Percentiles rank a stretch among this genome's conserved stretches.
Conservation (phyloP, 2,113 vertebrate genomes). For the Dissostichus mawsoni region DNA sequence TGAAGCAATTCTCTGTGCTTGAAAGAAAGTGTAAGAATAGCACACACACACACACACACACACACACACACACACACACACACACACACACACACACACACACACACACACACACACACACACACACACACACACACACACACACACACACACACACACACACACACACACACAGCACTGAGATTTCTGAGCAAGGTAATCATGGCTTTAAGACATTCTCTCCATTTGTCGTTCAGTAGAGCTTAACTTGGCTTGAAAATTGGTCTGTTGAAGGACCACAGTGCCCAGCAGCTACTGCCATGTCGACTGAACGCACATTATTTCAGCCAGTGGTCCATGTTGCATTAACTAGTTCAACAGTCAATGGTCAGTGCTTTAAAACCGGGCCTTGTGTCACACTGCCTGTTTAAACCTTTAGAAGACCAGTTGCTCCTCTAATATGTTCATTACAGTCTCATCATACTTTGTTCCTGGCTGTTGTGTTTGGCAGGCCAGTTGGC, state of each 20-base stretch:
- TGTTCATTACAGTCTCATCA: slow-evolving; percentile 61
- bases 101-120: not conserved
- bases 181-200: slow-evolving; percentile 44
- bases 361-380: slow-evolving; percentile 4
- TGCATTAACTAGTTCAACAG: slow-evolving; percentile 13
- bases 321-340: slow-evolving; percentile 6
- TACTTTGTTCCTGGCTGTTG: slow-evolving; percentile 46
- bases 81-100: not conserved
- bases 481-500: slow-evolving; percentile 86
- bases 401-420: slow-evolving; percentile 25
- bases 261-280: slow-evolving; percentile 15
- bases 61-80: not conserved
- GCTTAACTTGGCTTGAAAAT: slow-evolving; percentile 39
- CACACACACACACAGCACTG: not conserved
- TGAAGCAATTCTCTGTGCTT: slow-evolving; percentile 50
- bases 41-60: not conserved
- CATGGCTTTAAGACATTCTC: slow-evolving; percentile 51
- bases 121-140: not conserved
- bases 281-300: slow-evolving; percentile 23
- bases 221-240: slow-evolving; percentile 60
- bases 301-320: slow-evolving; percentile 32
- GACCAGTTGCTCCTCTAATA: slow-evolving; percentile 54
- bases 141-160: not conserved
- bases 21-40: slow-evolving; percentile 45
- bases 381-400: not conserved